Conservation (phyloP, 92 coral and sea anemone genomes). For the Umimayanthus chanpuru region DNA sequence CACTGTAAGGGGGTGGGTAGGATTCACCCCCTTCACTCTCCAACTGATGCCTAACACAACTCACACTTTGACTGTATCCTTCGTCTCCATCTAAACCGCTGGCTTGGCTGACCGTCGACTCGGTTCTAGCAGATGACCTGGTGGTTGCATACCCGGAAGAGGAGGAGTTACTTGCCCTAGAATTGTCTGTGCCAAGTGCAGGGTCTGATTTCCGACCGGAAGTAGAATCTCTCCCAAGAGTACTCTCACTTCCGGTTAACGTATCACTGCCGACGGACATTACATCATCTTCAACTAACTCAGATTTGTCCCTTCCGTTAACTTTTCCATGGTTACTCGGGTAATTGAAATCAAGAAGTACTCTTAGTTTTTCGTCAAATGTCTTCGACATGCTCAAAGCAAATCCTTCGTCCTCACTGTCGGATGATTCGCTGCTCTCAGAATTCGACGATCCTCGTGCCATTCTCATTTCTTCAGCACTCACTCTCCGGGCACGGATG, state of each 20-base stretch:
- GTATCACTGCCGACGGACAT: conserved; percentile 29
- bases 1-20: conserved; percentile 17
- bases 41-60: conserved; percentile 53
- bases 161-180: conserved; percentile 22
- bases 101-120: conserved; percentile 31
- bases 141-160: conserved; percentile 32
- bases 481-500: conserved; percentile 69
- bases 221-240: conserved; percentile 14
- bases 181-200: conserved; percentile 5
- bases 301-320: conserved; percentile 36
- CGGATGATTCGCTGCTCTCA: conserved; percentile 83
- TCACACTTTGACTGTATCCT: conserved; percentile 28
- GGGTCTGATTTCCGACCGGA: conserved; percentile 21
- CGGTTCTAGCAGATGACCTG: conserved; percentile 38
- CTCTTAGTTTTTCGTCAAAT: conserved; percentile 90
- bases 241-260: conserved; percentile 7
- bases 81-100: conserved; percentile 29
- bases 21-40: conserved; percentile 35
- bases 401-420: conserved; percentile 75
- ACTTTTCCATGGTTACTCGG: conserved; percentile 33
- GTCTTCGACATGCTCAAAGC: conserved; percentile 86
- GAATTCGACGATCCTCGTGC: conserved; percentile 67
- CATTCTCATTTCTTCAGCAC: conserved; percentile 69
- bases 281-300: conserved; percentile 51
- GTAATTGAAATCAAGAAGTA: conserved; percentile 71